A percentile compares a stretch with the other conserved stretches of the same genome.
These are phyloP conservation scores for Sebastes matsubarae DNA, from an alignment of 2,797 vertebrate species.

Conservation along the genomic window DNA sequence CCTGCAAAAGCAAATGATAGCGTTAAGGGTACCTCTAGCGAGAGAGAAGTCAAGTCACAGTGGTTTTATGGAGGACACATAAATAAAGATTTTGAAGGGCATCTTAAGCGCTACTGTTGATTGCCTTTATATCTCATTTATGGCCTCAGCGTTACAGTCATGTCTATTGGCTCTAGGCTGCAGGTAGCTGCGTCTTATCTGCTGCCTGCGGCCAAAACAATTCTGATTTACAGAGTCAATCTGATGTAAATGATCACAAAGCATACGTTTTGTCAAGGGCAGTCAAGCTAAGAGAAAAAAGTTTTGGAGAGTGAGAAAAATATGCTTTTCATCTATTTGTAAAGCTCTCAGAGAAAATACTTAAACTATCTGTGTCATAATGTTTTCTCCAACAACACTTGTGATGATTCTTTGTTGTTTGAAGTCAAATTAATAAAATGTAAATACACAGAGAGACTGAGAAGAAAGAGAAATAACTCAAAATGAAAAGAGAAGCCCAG, in stretches of 20 bases:
- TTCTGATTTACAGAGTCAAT: background rate
- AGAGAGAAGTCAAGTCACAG: background rate
- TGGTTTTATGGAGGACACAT: conserved; percentile 15
- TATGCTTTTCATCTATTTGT: background rate
- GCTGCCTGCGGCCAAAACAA: conserved; percentile 31
- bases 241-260: background rate
- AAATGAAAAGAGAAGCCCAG: background rate
- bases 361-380: background rate
- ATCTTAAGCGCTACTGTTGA: background rate
- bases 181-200: background rate
- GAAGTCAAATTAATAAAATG: background rate
- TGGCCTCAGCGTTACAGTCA: background rate
- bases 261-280: background rate
- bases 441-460: background rate
- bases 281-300: background rate
- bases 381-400: background rate
- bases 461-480: background rate
- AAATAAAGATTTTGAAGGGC: conserved; percentile 6
- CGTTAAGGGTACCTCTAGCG: background rate
- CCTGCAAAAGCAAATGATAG: conserved; percentile 8
- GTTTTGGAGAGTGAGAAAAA: background rate
- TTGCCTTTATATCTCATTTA: conserved; percentile 27
- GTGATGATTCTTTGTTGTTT: background rate
- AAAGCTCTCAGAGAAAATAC: background rate
- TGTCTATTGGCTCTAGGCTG: background rate